phyloP scores from a whole-genome alignment of 2,888 invertebrate genomes.

The Pollenia angustigena region DNA sequence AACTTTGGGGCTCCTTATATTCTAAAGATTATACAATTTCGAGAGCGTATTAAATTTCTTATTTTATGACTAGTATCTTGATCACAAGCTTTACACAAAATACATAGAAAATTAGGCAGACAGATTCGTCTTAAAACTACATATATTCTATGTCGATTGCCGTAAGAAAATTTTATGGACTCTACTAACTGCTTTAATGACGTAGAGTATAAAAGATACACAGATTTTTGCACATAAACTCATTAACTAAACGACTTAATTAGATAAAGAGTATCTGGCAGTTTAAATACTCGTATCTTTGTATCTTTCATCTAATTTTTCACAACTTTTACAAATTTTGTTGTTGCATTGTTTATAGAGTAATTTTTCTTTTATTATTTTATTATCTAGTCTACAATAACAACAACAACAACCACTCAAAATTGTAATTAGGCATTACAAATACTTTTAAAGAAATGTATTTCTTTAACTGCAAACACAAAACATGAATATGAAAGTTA shows the following conservation, averaged over 20 bases:
- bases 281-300: background rate
- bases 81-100: too few species aligned
- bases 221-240: background rate
- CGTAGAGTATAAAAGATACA: background rate
- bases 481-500: constrained; percentile 24
- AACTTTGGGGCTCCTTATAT: too few species aligned
- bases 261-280: constrained; percentile 10
- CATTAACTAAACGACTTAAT: constrained; percentile 45
- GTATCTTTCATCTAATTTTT: background rate
- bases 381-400: background rate
- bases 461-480: background rate
- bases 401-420: background rate
- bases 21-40: too few species aligned
- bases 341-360: background rate
- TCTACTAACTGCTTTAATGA: too few species aligned
- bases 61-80: too few species aligned
- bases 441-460: background rate
- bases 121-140: too few species aligned
- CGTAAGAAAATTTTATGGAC: too few species aligned
- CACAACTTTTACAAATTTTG: background rate
- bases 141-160: too few species aligned
- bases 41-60: too few species aligned
- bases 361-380: constrained; percentile 31
- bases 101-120: too few species aligned
- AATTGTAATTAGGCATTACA: background rate